Evolutionary conservation across 2,113 vertebrate genomes (phyloP), one percentile per base, ranked within the genome.

Genomic region (Euleptes europaea): DNA sequence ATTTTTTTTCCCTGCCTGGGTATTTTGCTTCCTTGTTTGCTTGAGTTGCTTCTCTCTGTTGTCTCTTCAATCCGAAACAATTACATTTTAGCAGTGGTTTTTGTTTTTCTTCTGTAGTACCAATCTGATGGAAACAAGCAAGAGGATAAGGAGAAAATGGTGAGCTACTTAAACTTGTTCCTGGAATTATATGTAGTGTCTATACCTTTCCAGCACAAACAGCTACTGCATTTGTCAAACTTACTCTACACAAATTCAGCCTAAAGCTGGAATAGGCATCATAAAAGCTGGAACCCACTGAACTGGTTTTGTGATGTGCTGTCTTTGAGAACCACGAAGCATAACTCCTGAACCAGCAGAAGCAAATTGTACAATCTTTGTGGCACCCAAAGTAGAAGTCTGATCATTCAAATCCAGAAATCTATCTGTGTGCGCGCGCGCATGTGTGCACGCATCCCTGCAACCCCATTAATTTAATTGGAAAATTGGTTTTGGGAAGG

Each of bases 141-240:
- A 88, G 97, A 98, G 84, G 95, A 96, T 88, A 97, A 97, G 94
- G 97, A 98, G 75, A 97, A 95, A 95, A 96, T 95, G 96, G 97
- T 98, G 91, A 97, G 97, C 93, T 80, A 75, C 33, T 75, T 86
- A 78, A 79, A 35, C n/a, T 78, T 66, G 3, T 33, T 51, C 63
- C 72, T 51, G 33, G 15, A 42, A 17, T n/a, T 10, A 0, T 14
- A 38, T n/a, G 14, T 69, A 75, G 26, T n/a, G 33, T 2, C 69
- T 42, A 54, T 35, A 65, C 23, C 54, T 44, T 12, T 42, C 31
- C 54, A 11, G 14, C 28, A 65, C 2, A 85, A 28, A 26, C 40
- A 23, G 13, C 51, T n/a, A 21, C 49, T 8, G 5, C 49, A 23
- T 54, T 35, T 33, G 21, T 57, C n/a, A 4, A 21, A 57, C 10